phyloP scores from a whole-genome alignment of 1,140 invertebrate species.

The Hycleus phaleratus region DNA sequence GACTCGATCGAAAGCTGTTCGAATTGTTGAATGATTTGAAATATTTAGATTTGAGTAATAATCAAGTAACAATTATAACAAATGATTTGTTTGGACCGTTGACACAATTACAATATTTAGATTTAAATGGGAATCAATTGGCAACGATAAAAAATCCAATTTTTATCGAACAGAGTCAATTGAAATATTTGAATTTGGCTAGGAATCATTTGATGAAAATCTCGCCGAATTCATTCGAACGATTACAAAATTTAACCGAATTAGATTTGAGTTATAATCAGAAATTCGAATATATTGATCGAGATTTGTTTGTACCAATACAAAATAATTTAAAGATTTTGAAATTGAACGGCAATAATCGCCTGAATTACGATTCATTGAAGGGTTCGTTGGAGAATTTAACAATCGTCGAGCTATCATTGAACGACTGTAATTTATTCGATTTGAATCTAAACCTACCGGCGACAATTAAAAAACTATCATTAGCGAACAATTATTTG shows the following conservation, averaged over 20 bases:
- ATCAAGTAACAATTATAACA: slow-evolving; percentile 63
- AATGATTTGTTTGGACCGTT: slow-evolving; percentile 61
- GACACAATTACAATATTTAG: slow-evolving; percentile 55
- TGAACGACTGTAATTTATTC: slow-evolving; percentile 47
- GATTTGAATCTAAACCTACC: slow-evolving; percentile 39
- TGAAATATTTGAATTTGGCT: slow-evolving; percentile 51
- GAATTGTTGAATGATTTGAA: slow-evolving; percentile 56
- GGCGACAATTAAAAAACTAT: slow-evolving; percentile 45
- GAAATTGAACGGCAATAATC: slow-evolving; percentile 59
- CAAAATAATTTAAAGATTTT: slow-evolving; percentile 52
- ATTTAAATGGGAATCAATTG: slow-evolving; percentile 67
- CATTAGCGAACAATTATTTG: slow-evolving; percentile 53
- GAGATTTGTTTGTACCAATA: slow-evolving; percentile 49
- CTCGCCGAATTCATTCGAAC: slow-evolving; percentile 55
- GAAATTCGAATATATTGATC: slow-evolving; percentile 55
- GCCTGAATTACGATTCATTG: slow-evolving; percentile 39
- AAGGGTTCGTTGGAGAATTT: slow-evolving; percentile 47
- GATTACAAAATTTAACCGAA: slow-evolving; percentile 54
- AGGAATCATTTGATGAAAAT: slow-evolving; percentile 62
- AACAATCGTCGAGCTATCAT: slow-evolving; percentile 49
- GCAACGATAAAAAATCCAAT: slow-evolving; percentile 58
- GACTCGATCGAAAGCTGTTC: slow-evolving; percentile 65
- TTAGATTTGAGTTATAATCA: slow-evolving; percentile 63
- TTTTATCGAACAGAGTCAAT: slow-evolving; percentile 52
- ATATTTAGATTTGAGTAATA: slow-evolving; percentile 66